These are phyloP conservation scores for Drosophila diplacantha DNA, from an alignment of 2,888 invertebrate genomes.

Conservation along the genomic window DNA sequence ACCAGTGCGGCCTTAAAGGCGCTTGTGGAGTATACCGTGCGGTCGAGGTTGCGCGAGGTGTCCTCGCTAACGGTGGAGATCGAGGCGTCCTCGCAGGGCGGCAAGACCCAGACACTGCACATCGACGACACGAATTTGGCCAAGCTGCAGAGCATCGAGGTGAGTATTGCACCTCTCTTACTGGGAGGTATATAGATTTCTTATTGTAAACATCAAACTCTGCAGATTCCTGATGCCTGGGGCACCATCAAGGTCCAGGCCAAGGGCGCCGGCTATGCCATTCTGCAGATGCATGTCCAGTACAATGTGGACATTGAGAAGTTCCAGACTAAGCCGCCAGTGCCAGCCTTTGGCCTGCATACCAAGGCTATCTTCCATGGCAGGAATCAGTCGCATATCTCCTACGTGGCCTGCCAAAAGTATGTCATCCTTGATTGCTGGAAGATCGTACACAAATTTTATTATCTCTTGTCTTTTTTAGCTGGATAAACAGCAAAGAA, in stretches of 20 bases:
- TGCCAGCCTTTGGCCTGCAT: slow-evolving; percentile 86
- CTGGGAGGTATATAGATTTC: background rate
- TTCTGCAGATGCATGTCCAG: slow-evolving; percentile 94
- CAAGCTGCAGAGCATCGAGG: slow-evolving; percentile 86
- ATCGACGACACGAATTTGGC: slow-evolving; percentile 89
- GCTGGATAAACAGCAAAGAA: slow-evolving; percentile 88
- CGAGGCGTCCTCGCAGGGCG: slow-evolving; percentile 89
- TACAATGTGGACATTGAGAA: slow-evolving; percentile 92
- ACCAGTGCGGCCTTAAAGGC: slow-evolving; percentile 93
- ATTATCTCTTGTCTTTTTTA: slow-evolving; percentile 68
- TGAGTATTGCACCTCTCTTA: slow-evolving; percentile 65
- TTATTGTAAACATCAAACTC: background rate
- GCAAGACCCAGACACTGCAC: slow-evolving; percentile 82
- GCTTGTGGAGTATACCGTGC: slow-evolving; percentile 91
- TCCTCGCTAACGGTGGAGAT: slow-evolving; percentile 87
- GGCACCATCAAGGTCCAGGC: slow-evolving; percentile 95
- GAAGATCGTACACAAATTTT: too few relatives aligned
- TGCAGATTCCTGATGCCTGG: slow-evolving; percentile 92
- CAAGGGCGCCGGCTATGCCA: slow-evolving; percentile 95
- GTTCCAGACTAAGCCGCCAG: slow-evolving; percentile 91
- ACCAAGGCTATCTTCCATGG: slow-evolving; percentile 89
- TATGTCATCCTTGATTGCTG: slow-evolving; percentile 74
- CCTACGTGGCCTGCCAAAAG: slow-evolving; percentile 92
- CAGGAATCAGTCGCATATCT: slow-evolving; percentile 95
- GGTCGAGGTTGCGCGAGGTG: slow-evolving; percentile 90